Evolutionary conservation across 1,140 invertebrate genomes (phyloP), one percentile per base, ranked within the genome.

Genomic region (Papilio xuthus): DNA sequence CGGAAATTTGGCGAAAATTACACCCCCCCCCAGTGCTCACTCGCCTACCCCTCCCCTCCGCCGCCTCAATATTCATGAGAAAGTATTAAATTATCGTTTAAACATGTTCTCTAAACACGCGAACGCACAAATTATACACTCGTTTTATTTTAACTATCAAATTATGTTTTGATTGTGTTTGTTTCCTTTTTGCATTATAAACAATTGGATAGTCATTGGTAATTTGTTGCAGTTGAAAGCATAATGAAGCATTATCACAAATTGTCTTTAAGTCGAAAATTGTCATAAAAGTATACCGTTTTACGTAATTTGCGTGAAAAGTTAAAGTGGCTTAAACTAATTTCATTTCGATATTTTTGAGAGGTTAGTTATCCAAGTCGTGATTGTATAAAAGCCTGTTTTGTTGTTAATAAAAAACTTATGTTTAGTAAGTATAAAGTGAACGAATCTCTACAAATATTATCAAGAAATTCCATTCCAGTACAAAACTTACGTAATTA

Each of bases 1-100:
- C 53, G 74, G 56, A 76, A 76, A 76, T 76, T 76, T 60, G 74
- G 74, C 74, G 74, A 76, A 76, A 76, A 76, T 76, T 76, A 76
- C 28, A 76, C 50, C 13, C 56, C 23, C 20, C 23, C 23, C 60
- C 60, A n/a, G n/a, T n/a, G n/a, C n/a, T 26, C 56, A 4, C 44
- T 7, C 23, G 20, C 56, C 23, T 60, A 20, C 56, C 23, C 56
- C 23, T 60, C 23, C 56, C 23, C 56, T 15, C 60, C 26, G 12
- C 12, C 12, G n/a, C 7, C 74, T 76, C 53, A 76, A 76, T 76
- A 76, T 76, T 76, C 74, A 76, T 76, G 73, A 76, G 73, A 63
- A 76, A 76, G 37, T 76, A 76, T 76, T 63, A 76, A 42, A 47
- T 76, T 76, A 60, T 42, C 74, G 74, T 76, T 76, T 63, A 76